Evolutionary conservation across 2,113 vertebrate species (phyloP).

Genomic region (Indri indri): DNA sequence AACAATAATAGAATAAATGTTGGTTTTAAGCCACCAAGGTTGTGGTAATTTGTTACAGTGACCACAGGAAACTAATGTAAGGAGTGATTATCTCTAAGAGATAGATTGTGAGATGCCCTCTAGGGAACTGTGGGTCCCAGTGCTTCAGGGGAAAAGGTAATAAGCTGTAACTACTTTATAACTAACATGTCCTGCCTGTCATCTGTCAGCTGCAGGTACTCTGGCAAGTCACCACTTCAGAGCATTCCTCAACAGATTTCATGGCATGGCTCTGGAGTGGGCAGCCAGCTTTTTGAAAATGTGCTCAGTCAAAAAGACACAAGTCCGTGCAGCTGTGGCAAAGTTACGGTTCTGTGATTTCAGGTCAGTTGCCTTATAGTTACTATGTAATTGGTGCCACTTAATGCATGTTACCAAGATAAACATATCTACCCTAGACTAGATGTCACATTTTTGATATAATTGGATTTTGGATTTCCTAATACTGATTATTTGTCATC

Average conservation of each 20-base stretch:
- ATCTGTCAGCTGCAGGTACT: constrained; percentile 77
- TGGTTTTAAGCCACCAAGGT: background rate
- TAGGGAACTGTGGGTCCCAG: background rate
- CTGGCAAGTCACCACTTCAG: constrained; percentile 80
- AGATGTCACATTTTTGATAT: constrained; percentile 87
- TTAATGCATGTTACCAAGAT: constrained; percentile 88
- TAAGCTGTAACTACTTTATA: constrained; percentile 85
- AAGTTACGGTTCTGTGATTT: constrained; percentile 83
- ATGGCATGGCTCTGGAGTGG: constrained; percentile 60
- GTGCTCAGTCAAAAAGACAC: constrained; percentile 79
- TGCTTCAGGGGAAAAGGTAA: background rate
- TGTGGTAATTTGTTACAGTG: background rate
- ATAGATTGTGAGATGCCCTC: background rate
- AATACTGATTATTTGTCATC: constrained; percentile 64
- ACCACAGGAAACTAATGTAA: background rate
- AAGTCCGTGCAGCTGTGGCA: constrained; percentile 77
- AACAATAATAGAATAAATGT: background rate
- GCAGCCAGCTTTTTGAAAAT: constrained; percentile 74
- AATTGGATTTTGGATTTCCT: constrained; percentile 89
- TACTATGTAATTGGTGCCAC: constrained; percentile 87
- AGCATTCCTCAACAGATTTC: constrained; percentile 74
- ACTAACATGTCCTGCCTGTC: constrained; percentile 79
- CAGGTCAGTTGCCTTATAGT: constrained; percentile 87
- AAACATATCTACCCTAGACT: constrained; percentile 86
- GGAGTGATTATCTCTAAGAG: background rate